Percentiles rank a stretch among this genome's conserved stretches.
Conservation (phyloP, 2,113 vertebrate species). For the Phrynosoma platyrhinos region DNA sequence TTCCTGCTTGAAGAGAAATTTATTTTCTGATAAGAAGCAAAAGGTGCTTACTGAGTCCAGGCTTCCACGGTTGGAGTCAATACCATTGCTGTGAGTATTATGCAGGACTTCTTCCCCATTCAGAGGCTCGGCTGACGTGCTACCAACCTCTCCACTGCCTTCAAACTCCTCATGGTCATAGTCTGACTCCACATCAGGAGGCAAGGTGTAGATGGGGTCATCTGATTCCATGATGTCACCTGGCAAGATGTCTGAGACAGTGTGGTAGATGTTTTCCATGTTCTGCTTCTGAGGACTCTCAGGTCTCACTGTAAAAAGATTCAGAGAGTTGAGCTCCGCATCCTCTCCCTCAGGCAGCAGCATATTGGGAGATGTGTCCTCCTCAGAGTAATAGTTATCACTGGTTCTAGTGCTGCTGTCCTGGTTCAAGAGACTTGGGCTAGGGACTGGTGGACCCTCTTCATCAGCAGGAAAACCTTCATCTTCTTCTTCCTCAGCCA, state of each 20-base stretch:
- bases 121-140: slow-evolving; percentile 78
- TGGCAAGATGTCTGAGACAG: slow-evolving; percentile 75
- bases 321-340: slow-evolving; percentile 1
- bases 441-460: slow-evolving; percentile 77
- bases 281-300: slow-evolving; percentile 45
- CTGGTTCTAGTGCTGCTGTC: slow-evolving; percentile 52
- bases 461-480: slow-evolving; percentile 88
- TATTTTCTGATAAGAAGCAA: neutral
- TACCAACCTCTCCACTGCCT: slow-evolving; percentile 80
- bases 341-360: slow-evolving; percentile 23
- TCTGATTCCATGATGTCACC: slow-evolving; percentile 74
- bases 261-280: slow-evolving; percentile 73
- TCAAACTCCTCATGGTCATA: slow-evolving; percentile 92
- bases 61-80: slow-evolving; percentile 89
- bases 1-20: neutral
- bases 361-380: slow-evolving; percentile 37
- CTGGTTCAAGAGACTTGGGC: slow-evolving; percentile 71
- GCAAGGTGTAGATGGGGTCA: slow-evolving; percentile 85
- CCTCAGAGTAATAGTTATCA: slow-evolving; percentile 37
- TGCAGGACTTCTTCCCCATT: slow-evolving; percentile 80
- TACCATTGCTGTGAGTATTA: slow-evolving; percentile 87
- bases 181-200: slow-evolving; percentile 87
- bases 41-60: slow-evolving; percentile 86
- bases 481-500: slow-evolving; percentile 87
- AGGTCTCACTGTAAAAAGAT: slow-evolving; percentile 29